Conservation (phyloP, 2,888 invertebrate species). For the Hypena proboscidalis region DNA sequence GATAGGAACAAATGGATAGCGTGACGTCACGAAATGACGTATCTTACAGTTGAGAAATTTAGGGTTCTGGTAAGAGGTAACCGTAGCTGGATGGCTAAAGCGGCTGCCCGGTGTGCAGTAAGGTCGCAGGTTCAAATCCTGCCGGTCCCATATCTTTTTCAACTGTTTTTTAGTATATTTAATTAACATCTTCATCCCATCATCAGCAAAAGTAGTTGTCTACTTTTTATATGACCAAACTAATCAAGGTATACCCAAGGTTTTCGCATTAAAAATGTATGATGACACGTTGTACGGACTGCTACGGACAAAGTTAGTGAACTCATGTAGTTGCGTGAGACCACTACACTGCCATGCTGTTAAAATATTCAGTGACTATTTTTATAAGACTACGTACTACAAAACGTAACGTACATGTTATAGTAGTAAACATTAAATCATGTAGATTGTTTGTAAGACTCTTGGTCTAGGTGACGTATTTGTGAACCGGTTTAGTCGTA, state of each 20-base stretch:
- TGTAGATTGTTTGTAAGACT: no score
- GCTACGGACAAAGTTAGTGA: conserved; percentile 40
- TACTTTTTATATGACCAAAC: conserved; percentile 17
- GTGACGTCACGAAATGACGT: no score
- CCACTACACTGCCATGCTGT: conserved; percentile 41
- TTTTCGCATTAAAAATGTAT: conserved; percentile 56
- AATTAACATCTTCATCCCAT: not conserved
- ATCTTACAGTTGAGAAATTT: no score
- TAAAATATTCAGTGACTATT: conserved; percentile 57
- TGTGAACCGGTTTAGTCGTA: no score
- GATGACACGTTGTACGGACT: conserved; percentile 31
- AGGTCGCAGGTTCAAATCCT: no score
- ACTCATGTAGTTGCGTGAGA: conserved; percentile 50
- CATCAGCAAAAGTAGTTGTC: not conserved
- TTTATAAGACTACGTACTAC: conserved; percentile 43
- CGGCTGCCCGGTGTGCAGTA: no score
- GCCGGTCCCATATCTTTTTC: no score
- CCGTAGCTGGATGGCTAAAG: no score
- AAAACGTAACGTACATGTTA: conserved; percentile 4
- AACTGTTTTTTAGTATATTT: not conserved
- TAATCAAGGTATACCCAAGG: conserved; percentile 39
- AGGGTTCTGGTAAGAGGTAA: no score
- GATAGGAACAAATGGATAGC: no score
- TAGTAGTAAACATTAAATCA: no score
- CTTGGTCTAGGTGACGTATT: no score